Conservation (phyloP, 2,888 invertebrate species). For the Tipula lateralis region DNA sequence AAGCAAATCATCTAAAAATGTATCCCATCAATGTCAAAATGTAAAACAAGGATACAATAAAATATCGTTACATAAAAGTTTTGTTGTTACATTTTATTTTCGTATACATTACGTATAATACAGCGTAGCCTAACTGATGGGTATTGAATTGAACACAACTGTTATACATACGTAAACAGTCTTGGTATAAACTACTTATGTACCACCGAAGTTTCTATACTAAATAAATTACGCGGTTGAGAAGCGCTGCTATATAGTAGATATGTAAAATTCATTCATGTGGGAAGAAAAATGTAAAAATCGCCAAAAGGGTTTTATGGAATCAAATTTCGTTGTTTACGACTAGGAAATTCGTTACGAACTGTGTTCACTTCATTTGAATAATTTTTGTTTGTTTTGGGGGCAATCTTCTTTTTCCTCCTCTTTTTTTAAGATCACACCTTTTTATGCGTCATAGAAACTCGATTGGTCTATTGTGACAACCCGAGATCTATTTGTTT, state of each 20-base stretch:
- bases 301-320: neutral
- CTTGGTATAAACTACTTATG: too few species aligned
- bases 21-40: neutral
- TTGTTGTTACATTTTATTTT: neutral
- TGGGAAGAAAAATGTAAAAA: neutral
- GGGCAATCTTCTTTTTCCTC: too few species aligned
- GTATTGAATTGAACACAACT: too few species aligned
- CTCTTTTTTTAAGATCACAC: too few species aligned
- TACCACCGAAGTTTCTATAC: too few species aligned
- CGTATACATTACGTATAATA: neutral
- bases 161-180: too few species aligned
- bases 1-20: neutral
- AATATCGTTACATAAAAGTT: neutral
- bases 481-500: too few species aligned
- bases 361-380: neutral
- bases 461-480: too few species aligned
- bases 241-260: neutral
- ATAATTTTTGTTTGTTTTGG: too few species aligned
- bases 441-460: too few species aligned
- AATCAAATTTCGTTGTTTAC: neutral
- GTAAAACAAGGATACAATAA: neutral
- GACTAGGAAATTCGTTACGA: neutral
- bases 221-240: too few species aligned
- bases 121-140: neutral
- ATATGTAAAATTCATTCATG: neutral